These are phyloP conservation scores for Myotis davidii DNA, from an alignment of 2,113 vertebrate species.

Conservation along the genomic window DNA sequence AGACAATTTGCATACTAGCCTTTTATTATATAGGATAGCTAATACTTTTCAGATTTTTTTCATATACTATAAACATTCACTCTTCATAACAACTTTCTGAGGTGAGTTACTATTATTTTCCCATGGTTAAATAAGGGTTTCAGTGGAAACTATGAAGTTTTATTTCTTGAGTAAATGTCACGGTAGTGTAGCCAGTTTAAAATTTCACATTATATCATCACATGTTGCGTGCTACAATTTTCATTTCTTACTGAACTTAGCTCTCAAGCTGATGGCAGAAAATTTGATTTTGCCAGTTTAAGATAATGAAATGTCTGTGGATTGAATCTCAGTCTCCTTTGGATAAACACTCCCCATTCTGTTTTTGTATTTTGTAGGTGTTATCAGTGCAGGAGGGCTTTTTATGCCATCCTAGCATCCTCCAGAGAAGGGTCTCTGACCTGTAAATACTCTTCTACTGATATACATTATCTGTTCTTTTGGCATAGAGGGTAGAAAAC, in stretches of 20 bases:
- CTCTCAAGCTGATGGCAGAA: neutral
- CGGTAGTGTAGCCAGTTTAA: neutral
- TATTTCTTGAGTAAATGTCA: neutral
- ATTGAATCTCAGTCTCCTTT: neutral
- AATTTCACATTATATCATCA: neutral
- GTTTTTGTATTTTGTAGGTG: neutral
- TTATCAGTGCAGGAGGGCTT: neutral
- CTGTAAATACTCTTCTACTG: neutral
- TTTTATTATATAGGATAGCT: neutral
- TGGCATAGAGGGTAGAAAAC: neutral
- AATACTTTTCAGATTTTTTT: neutral
- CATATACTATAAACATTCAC: neutral
- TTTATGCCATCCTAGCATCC: neutral
- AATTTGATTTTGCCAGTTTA: neutral
- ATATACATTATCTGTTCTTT: neutral
- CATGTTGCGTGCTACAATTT: neutral
- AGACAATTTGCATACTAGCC: no score
- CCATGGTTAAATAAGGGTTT: neutral
- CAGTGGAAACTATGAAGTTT: neutral
- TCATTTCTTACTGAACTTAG: neutral
- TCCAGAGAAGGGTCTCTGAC: neutral
- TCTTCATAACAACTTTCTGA: neutral
- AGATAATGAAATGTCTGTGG: neutral
- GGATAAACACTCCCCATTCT: no score
- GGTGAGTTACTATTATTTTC: neutral